Evolutionary conservation across 1,140 invertebrate species (phyloP).

Genomic region (Aplysia californica): DNA sequence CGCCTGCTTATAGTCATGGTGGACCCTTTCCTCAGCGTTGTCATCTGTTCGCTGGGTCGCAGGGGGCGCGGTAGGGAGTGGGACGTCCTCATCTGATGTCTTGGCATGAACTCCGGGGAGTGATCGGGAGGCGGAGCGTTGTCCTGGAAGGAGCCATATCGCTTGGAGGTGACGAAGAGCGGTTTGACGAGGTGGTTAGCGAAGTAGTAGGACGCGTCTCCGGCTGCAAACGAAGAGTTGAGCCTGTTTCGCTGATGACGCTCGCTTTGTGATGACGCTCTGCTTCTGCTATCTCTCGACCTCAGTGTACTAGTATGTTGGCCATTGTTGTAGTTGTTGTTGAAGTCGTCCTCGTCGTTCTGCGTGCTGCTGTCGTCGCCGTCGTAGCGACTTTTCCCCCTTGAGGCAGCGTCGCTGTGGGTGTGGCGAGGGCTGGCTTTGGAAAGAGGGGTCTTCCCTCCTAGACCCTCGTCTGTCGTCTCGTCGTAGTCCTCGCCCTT

Average conservation of each 20-base stretch:
- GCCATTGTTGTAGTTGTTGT: conserved; percentile 1
- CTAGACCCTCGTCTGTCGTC: too few species aligned
- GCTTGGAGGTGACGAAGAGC: conserved; percentile 8
- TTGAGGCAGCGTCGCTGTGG: background rate
- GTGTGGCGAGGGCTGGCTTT: background rate
- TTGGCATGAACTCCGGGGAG: background rate
- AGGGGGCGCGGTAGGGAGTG: conserved; percentile 1
- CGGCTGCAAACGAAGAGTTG: too few species aligned
- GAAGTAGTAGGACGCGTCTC: background rate
- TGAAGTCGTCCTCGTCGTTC: conserved; percentile 15
- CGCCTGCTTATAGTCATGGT: background rate
- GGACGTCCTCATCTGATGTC: background rate
- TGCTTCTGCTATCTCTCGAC: too few species aligned
- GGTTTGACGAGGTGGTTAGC: conserved; percentile 15
- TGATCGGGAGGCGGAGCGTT: background rate
- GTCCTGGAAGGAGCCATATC: conserved; percentile 17
- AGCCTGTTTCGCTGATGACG: too few species aligned
- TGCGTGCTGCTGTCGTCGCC: background rate
- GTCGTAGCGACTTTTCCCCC: background rate
- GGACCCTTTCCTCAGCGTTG: background rate
- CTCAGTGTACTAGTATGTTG: background rate
- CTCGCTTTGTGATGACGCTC: too few species aligned
- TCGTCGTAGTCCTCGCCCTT: background rate
- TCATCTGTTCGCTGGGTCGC: background rate
- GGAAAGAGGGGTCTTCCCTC: background rate